Evolutionary conservation across 1,140 invertebrate genomes (phyloP).

Genomic region (Hyposmocoma kahamanoa): DNA sequence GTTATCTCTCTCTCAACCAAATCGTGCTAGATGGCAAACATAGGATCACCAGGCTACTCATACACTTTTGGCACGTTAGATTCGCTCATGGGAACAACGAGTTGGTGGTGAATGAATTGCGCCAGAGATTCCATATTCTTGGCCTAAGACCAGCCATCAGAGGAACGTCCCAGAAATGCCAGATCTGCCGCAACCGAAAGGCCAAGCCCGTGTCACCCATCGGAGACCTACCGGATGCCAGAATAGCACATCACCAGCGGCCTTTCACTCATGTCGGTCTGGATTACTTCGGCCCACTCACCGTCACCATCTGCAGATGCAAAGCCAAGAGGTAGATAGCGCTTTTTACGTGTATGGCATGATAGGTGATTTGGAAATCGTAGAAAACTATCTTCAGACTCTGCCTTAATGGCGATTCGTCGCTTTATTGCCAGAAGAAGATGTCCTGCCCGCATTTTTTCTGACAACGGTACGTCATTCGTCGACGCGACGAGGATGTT

Average conservation of each 20-base stretch:
- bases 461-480: constrained; percentile 37
- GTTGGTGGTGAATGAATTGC: background rate
- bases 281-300: background rate
- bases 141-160: background rate
- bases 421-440: constrained; percentile 19
- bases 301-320: background rate
- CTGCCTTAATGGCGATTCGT: constrained; percentile 23
- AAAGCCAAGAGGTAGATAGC: constrained; percentile 7
- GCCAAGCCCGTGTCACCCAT: background rate
- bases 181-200: background rate
- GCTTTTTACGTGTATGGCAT: background rate
- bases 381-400: constrained; percentile 13
- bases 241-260: background rate
- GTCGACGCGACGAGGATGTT: constrained; percentile 23
- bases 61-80: background rate
- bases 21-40: background rate
- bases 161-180: background rate
- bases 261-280: background rate
- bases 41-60: background rate
- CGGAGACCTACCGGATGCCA: background rate
- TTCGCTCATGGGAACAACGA: background rate
- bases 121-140: background rate
- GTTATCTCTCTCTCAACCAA: too few species aligned
- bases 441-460: constrained; percentile 11
- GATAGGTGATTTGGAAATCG: constrained; percentile 23